Evolutionary conservation across 2,113 vertebrate genomes (phyloP), one percentile per base, ranked within the genome.

Genomic region (Crypturellus undulatus): DNA sequence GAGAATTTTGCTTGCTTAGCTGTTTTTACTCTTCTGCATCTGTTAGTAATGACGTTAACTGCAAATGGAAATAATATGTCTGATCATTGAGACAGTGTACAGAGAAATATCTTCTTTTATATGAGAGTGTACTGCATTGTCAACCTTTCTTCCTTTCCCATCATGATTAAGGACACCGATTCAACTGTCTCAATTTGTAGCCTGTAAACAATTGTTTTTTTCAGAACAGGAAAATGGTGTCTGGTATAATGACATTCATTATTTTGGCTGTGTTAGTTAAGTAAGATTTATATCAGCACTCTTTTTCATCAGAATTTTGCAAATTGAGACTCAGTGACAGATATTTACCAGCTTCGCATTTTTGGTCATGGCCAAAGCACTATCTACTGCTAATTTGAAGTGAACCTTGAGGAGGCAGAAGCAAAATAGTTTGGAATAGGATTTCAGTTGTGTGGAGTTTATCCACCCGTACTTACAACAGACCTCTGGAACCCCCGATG

Each of bases 11-110:
- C 43, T 65, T 70, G 7, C 40, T 87, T 70, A 85, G 15, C 15
- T 90, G 24, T 77, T 95, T 78, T 17, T 6, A 51, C 21, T 71
- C 38, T 85, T 87, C 59, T 56, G 43, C 22, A 34, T 32, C 38
- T 85, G 26, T 58, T 42, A 69, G 43, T 70, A 77, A 85, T 36
- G 40, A 91, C 91, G 83, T 90, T 76, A 95, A 85, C 25, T 63
- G 51, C 60, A 92, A 85, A 63, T 30, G 58, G 32, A 94, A 94
- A 58, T 47, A 2, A 54, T 45, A 49, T 45, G 25, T 54, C 68
- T 83, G 36, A 59, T n/a, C 12, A 90, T 87, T 28, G 69, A 79
- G 83, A 71, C 26, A 36, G 6, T 30, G 8, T 36, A 69, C 19
- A 59, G 38, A 79, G 59, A 32, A 89, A 75, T 56, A 45, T 20